These are phyloP conservation scores for Gephyroberyx darwinii DNA, from an alignment of 2,797 vertebrate genomes.

Conservation along the genomic window DNA sequence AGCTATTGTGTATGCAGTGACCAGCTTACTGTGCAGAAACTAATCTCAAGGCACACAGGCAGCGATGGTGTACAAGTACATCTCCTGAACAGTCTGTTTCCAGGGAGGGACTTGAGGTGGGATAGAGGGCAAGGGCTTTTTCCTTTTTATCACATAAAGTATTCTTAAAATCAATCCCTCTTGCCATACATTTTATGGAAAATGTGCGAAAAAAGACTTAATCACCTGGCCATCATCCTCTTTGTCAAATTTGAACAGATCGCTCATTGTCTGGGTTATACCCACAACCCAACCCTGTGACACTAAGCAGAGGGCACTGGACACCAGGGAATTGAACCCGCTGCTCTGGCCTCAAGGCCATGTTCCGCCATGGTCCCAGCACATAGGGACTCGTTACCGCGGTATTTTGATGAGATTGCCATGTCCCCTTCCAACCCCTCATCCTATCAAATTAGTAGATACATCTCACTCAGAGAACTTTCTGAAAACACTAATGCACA, in stretches of 20 bases:
- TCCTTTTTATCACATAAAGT: constrained; percentile 22
- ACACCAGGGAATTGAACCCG: constrained; percentile 29
- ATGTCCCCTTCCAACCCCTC: constrained; percentile 30
- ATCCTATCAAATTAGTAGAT: constrained; percentile 31
- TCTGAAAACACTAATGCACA: constrained; percentile 1
- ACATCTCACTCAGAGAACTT: constrained; percentile 26
- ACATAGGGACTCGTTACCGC: constrained; percentile 45
- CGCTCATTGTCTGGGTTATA: constrained; percentile 31
- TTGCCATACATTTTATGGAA: constrained; percentile 43
- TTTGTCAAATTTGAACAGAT: constrained; percentile 48
- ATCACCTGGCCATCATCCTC: constrained; percentile 10
- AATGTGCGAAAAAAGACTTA: constrained; percentile 20
- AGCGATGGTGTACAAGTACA: constrained; percentile 5
- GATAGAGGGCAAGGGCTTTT: constrained; percentile 5
- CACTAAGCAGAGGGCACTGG: not conserved
- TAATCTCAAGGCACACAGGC: constrained; percentile 20
- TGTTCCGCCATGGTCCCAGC: constrained; percentile 27
- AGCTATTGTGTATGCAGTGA: constrained; percentile 13
- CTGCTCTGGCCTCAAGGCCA: constrained; percentile 28
- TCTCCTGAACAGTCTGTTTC: constrained; percentile 24
- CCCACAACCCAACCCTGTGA: constrained; percentile 12
- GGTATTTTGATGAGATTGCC: constrained; percentile 54
- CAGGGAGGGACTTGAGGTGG: not conserved
- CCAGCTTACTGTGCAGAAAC: constrained; percentile 18
- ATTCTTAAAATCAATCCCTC: constrained; percentile 31